These are phyloP conservation scores for Lapara coniferarum DNA, from an alignment of 2,888 invertebrate genomes.

Conservation along the genomic window DNA sequence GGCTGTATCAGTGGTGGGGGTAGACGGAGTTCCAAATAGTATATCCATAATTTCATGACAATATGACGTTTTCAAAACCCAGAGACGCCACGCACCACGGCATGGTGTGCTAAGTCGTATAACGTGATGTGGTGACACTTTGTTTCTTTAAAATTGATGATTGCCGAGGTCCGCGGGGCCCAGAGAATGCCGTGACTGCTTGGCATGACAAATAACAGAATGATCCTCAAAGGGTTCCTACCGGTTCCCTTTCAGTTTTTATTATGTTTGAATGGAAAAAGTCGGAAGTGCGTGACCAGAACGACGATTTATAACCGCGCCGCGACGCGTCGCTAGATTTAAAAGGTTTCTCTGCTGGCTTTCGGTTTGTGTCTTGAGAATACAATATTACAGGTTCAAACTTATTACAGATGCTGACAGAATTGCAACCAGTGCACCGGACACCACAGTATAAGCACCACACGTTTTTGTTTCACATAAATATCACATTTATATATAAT, in stretches of 20 bases:
- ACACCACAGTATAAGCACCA: no score
- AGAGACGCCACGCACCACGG: background rate
- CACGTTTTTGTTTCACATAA: no score
- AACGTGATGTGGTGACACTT: slow-evolving; percentile 2
- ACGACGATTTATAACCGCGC: slow-evolving; percentile 16
- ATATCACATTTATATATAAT: no score
- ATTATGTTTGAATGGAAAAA: slow-evolving; percentile 26
- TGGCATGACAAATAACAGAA: slow-evolving; percentile 29
- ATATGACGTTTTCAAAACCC: background rate
- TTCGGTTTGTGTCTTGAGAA: background rate
- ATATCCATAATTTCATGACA: no score
- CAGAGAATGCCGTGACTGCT: slow-evolving; percentile 23
- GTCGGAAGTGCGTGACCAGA: slow-evolving; percentile 25
- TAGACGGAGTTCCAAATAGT: no score
- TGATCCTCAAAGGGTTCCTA: slow-evolving; percentile 25
- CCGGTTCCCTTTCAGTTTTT: slow-evolving; percentile 25
- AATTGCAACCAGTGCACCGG: no score
- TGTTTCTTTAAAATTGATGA: slow-evolving; percentile 29
- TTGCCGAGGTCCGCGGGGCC: slow-evolving; percentile 24
- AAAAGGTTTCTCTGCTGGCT: background rate
- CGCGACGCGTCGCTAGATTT: background rate
- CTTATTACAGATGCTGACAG: no score
- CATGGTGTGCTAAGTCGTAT: background rate
- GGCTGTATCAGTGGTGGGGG: no score
- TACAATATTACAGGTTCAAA: background rate